Evolutionary conservation across 1,140 invertebrate genomes (phyloP), one percentile per base, ranked within the genome.

Genomic region (Lineus longissimus): DNA sequence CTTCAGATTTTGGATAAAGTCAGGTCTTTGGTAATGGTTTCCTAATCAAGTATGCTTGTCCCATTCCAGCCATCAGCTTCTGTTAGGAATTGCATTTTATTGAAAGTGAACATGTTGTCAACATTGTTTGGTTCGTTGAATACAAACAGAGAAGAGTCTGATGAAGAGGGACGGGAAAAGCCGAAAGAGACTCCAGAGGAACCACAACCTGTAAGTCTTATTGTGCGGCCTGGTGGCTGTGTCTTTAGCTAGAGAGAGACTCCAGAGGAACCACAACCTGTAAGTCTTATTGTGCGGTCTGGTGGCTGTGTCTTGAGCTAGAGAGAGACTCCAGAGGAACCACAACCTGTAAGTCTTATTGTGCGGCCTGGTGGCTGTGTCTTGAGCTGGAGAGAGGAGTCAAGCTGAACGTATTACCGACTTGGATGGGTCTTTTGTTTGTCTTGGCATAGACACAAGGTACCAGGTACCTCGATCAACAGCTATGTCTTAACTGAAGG

Each of bases 91-190:
- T 71, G 80, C 25, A 80, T 86, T 23, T 75, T 86, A 29, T 81
- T 85, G 59, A 79, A 85, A 45, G 76, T 92, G 7, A 88, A 88
- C 72, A 89, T 92, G 85, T 78, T 90, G 2, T 85, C 87, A 0
- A 88, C 86, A 64, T 82, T 92, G 47, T 88, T 91, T 71, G 83
- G 85, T 0, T 87, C 88, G 1, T 76, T 93, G 0, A 86, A 90
- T 67, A 73, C 67, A 63, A 76, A 74, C 7, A 70, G 70, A 61
- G 71, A 74, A 13, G 60, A 63, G 2, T 61, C 61, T 13, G 66
- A 69, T 45, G 70, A 72, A 51, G 66, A 72, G 22, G 69, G 59
- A 59, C 25, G 55, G 41, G 59, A 70, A 41, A 43, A 56, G 22
- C 59, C 55, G 27, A 58, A 59, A 6, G 57, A 63, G 59, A 62